These are phyloP conservation scores for Orycteropus afer DNA, from an alignment of 2,113 vertebrate species.

Conservation along the genomic window DNA sequence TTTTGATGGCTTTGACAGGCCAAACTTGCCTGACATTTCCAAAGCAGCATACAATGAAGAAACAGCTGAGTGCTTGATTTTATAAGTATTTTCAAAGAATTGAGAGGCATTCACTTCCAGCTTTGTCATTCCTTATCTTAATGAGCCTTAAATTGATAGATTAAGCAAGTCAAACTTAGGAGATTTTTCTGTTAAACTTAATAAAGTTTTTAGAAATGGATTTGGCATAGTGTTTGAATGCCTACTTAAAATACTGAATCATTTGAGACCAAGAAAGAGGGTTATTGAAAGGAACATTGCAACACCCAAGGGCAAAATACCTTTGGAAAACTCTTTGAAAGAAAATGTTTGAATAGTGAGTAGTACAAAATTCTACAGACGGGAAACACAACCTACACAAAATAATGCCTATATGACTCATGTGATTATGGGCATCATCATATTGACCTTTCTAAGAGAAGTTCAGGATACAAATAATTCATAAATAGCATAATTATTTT, in stretches of 20 bases:
- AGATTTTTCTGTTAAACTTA: slow-evolving; percentile 65
- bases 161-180: slow-evolving; percentile 73
- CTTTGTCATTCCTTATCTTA: slow-evolving; percentile 80
- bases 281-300: slow-evolving; percentile 48
- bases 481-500: neutral
- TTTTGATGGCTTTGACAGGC: slow-evolving; percentile 67
- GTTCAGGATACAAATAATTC: neutral
- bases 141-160: slow-evolving; percentile 79
- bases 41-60: slow-evolving; percentile 68
- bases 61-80: slow-evolving; percentile 78
- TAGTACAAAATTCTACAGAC: neutral
- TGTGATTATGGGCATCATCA: neutral
- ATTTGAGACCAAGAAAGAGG: slow-evolving; percentile 12
- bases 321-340: slow-evolving; percentile 20
- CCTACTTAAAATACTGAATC: slow-evolving; percentile 55
- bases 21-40: slow-evolving; percentile 70
- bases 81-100: slow-evolving; percentile 79
- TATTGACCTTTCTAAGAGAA: neutral
- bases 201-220: slow-evolving; percentile 68
- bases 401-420: neutral
- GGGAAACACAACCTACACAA: neutral
- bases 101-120: slow-evolving; percentile 71
- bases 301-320: slow-evolving; percentile 41
- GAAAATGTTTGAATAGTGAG: neutral
- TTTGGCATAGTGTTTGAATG: slow-evolving; percentile 59